Percentiles rank a stretch among this genome's conserved stretches.
phyloP scores from a whole-genome alignment of 2,888 invertebrate genomes.

The Helobdella robusta region DNA sequence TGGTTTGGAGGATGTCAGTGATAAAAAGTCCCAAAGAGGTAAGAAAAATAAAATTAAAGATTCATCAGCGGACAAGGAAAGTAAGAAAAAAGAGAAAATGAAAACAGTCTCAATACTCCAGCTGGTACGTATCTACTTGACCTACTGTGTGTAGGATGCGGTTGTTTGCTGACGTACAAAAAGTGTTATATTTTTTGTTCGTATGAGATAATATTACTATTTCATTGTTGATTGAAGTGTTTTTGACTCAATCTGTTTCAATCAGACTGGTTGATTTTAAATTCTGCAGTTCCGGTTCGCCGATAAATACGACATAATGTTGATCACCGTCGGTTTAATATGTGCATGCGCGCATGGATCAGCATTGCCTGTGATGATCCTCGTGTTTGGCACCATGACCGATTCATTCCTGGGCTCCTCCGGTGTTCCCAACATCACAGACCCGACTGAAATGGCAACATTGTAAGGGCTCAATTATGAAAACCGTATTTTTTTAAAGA shows the following conservation, averaged over 20 bases:
- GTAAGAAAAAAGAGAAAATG: conserved; percentile 14
- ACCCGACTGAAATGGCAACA: too few species aligned
- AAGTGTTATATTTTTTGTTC: background rate
- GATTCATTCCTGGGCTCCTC: conserved; percentile 39
- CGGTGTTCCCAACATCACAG: too few species aligned
- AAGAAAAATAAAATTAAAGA: too few species aligned
- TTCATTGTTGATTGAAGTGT: too few species aligned
- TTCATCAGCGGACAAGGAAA: conserved; percentile 5
- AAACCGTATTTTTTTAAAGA: too few species aligned
- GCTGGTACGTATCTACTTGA: conserved; percentile 1
- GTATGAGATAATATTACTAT: background rate
- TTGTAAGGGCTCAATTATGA: too few species aligned
- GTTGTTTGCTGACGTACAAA: background rate
- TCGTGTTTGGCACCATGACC: conserved; percentile 48
- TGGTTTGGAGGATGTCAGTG: too few species aligned
- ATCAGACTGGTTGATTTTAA: too few species aligned
- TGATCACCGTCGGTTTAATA: conserved; percentile 44
- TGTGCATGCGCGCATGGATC: conserved; percentile 41
- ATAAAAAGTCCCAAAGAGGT: too few species aligned
- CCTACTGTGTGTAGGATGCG: background rate
- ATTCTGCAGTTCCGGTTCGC: conserved; percentile 44
- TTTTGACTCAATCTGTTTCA: background rate
- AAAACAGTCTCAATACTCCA: conserved; percentile 18
- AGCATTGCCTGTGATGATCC: conserved; percentile 44
- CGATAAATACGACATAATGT: conserved; percentile 38